Evolutionary conservation across 2,888 invertebrate genomes (phyloP).

Genomic region (Itoplectis maculator): DNA sequence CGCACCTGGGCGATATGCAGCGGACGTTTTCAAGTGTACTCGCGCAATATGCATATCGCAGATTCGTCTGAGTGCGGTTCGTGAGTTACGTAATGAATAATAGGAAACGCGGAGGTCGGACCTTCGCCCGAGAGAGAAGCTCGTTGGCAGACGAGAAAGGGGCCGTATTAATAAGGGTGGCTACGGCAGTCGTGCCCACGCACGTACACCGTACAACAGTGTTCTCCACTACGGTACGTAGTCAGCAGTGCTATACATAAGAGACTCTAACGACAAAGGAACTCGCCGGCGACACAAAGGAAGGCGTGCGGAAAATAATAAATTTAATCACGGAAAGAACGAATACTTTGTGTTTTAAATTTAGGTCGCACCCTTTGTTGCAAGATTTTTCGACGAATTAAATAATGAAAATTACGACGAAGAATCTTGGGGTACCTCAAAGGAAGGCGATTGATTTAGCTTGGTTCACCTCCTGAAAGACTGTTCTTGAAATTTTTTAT

Average conservation of each 20-base stretch:
- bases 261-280: conserved; percentile 47
- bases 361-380: conserved; percentile 18
- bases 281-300: conserved; percentile 45
- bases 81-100: conserved; percentile 62
- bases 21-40: conserved; percentile 54
- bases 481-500: background rate
- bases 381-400: conserved; percentile 23
- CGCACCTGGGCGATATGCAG: conserved; percentile 24
- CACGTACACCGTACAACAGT: conserved; percentile 24
- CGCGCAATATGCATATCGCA: conserved; percentile 44
- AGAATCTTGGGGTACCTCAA: background rate
- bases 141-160: conserved; percentile 43
- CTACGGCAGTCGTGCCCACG: conserved; percentile 42
- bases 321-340: conserved; percentile 49
- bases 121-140: conserved; percentile 33
- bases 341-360: conserved; percentile 41
- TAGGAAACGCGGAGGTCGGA: conserved; percentile 44
- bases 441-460: background rate
- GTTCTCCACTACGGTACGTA: background rate
- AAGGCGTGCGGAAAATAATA: conserved; percentile 41
- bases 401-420: background rate
- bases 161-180: conserved; percentile 61
- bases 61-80: conserved; percentile 48
- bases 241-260: conserved; percentile 14
- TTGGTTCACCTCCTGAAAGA: background rate